Evolutionary conservation across 2,888 invertebrate species (phyloP).

Genomic region (Yponomeuta malinellus): DNA sequence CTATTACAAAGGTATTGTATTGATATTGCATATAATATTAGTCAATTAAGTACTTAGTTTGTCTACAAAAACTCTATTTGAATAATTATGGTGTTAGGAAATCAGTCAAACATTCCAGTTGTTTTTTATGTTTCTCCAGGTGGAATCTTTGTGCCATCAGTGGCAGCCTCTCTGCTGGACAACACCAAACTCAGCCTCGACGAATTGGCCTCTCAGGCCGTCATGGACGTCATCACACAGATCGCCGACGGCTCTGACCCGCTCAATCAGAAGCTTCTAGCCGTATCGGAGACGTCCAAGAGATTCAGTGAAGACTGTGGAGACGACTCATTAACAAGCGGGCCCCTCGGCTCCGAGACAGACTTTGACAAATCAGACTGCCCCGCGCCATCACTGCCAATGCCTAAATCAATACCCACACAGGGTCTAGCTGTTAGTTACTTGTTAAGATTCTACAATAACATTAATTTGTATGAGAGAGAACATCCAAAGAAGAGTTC

Average conservation of each 20-base stretch:
- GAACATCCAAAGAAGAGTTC: constrained; percentile 86
- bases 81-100: too few relatives aligned
- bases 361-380: constrained; percentile 59
- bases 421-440: constrained; percentile 67
- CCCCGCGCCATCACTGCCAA: constrained; percentile 61
- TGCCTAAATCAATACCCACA: constrained; percentile 55
- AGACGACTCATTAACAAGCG: constrained; percentile 52
- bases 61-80: too few relatives aligned
- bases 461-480: constrained; percentile 83
- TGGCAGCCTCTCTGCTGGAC: constrained; percentile 72
- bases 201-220: constrained; percentile 78
- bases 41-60: too few relatives aligned
- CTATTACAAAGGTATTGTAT: too few relatives aligned
- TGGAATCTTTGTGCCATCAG: constrained; percentile 74
- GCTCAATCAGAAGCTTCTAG: constrained; percentile 67
- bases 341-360: constrained; percentile 46
- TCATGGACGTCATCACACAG: constrained; percentile 80
- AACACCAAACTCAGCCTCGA: constrained; percentile 64
- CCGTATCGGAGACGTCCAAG: constrained; percentile 58
- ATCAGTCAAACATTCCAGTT: not conserved
- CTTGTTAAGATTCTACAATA: constrained; percentile 76
- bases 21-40: too few relatives aligned
- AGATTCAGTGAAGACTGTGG: constrained; percentile 64
- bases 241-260: constrained; percentile 76
- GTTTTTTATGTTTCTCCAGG: constrained; percentile 37